phyloP scores from a whole-genome alignment of 2,113 vertebrate species.

The Eonycteris spelaea region DNA sequence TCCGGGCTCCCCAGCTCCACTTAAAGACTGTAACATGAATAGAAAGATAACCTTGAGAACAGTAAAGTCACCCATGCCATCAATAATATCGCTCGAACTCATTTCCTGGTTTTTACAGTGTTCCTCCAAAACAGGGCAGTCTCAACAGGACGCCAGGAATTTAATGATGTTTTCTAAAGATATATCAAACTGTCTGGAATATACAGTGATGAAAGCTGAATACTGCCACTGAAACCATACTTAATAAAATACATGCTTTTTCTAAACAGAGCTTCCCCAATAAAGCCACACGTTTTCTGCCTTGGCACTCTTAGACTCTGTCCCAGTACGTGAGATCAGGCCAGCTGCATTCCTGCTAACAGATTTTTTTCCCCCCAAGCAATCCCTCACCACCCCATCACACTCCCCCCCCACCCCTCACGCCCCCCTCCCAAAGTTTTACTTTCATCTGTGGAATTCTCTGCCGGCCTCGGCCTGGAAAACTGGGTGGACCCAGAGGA shows the following conservation, averaged over 20 bases:
- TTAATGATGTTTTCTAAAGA: slow-evolving; percentile 33
- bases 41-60: slow-evolving; percentile 42
- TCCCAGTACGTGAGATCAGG: not conserved
- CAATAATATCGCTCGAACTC: slow-evolving; percentile 5
- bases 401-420: not conserved
- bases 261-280: slow-evolving; percentile 37
- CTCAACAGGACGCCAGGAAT: slow-evolving; percentile 32
- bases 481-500: slow-evolving; percentile 43
- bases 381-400: not conserved
- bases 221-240: slow-evolving; percentile 5
- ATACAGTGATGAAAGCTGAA: slow-evolving; percentile 41
- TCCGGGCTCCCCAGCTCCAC: slow-evolving; percentile 1
- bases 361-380: not conserved
- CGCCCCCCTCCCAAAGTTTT: not conserved
- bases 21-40: slow-evolving; percentile 17
- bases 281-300: slow-evolving; percentile 8
- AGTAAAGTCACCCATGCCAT: slow-evolving; percentile 16
- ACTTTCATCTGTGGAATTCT: slow-evolving; percentile 77
- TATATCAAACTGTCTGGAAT: slow-evolving; percentile 6
- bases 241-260: slow-evolving; percentile 48
- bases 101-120: slow-evolving; percentile 1
- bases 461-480: slow-evolving; percentile 74
- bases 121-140: not conserved
- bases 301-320: not conserved
- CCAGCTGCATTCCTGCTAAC: not conserved